Conservation (phyloP, 2,113 vertebrate species). For the Lophotis ruficrista region DNA sequence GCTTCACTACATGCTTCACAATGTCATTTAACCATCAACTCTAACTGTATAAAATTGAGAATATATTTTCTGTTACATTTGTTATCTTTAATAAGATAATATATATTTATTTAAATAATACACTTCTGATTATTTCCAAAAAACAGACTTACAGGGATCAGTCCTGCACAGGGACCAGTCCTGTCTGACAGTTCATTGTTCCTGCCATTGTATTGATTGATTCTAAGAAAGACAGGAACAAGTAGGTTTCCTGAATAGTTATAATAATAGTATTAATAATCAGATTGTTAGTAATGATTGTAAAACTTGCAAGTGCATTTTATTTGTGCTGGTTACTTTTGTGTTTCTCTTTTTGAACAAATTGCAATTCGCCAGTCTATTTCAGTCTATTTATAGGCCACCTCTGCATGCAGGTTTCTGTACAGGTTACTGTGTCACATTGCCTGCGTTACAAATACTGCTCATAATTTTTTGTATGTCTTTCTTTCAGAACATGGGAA, state of each 20-base stretch:
- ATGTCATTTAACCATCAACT: neutral
- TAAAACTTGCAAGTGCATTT: neutral
- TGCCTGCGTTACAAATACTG: neutral
- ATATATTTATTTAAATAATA: neutral
- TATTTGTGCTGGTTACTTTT: neutral
- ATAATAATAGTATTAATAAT: neutral
- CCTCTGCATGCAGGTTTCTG: neutral
- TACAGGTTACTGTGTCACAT: neutral
- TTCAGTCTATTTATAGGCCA: neutral
- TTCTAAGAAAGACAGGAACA: neutral
- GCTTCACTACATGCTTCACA: accelerated
- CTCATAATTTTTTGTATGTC: neutral
- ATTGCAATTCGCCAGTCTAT: neutral
- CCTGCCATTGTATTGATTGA: neutral
- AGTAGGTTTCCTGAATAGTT: neutral
- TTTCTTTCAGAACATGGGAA: neutral
- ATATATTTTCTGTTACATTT: neutral
- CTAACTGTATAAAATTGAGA: neutral
- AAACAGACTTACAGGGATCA: neutral
- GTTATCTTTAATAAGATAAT: neutral
- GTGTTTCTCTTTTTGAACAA: neutral
- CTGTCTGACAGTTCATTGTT: neutral
- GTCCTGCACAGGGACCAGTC: neutral
- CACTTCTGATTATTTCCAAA: neutral
- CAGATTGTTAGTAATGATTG: neutral